Percentiles rank a stretch among this genome's conserved stretches.
These are phyloP conservation scores for Drosophila setosimentum DNA, from an alignment of 2,888 invertebrate genomes.

Conservation along the genomic window DNA sequence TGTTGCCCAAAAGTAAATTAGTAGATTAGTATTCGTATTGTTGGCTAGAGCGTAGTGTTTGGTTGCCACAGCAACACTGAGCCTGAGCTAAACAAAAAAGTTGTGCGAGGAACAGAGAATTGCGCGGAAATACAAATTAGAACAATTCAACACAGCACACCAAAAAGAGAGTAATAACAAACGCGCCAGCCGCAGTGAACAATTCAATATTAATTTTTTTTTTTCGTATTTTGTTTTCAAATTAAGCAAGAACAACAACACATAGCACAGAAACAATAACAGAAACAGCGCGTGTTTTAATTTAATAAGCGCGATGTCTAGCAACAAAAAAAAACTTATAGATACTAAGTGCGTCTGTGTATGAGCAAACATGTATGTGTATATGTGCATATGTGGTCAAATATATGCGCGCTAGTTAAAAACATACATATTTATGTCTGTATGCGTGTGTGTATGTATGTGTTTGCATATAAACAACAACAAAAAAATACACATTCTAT, in stretches of 20 bases:
- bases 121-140: slow-evolving; percentile 73
- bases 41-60: slow-evolving; percentile 24
- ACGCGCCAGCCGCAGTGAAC: slow-evolving; percentile 24
- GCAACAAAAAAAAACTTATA: slow-evolving; percentile 61
- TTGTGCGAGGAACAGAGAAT: slow-evolving; percentile 25
- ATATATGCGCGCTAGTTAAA: slow-evolving; percentile 62
- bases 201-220: slow-evolving; percentile 23
- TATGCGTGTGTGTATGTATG: background rate
- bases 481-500: slow-evolving; percentile 37
- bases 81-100: slow-evolving; percentile 28
- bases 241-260: slow-evolving; percentile 46
- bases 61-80: slow-evolving; percentile 56
- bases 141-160: slow-evolving; percentile 43
- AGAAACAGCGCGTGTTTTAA: slow-evolving; percentile 71
- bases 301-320: slow-evolving; percentile 69
- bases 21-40: slow-evolving; percentile 22
- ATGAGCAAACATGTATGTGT: slow-evolving; percentile 42
- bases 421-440: slow-evolving; percentile 13
- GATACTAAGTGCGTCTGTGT: slow-evolving; percentile 64
- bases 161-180: slow-evolving; percentile 32
- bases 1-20: slow-evolving; percentile 8
- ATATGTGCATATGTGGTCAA: slow-evolving; percentile 41
- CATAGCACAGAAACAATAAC: slow-evolving; percentile 45
- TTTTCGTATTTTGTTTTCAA: slow-evolving; percentile 37
- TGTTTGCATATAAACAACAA: slow-evolving; percentile 16